Evolutionary conservation across 2,888 invertebrate genomes (phyloP).

Genomic region (Endomychus coccineus): DNA sequence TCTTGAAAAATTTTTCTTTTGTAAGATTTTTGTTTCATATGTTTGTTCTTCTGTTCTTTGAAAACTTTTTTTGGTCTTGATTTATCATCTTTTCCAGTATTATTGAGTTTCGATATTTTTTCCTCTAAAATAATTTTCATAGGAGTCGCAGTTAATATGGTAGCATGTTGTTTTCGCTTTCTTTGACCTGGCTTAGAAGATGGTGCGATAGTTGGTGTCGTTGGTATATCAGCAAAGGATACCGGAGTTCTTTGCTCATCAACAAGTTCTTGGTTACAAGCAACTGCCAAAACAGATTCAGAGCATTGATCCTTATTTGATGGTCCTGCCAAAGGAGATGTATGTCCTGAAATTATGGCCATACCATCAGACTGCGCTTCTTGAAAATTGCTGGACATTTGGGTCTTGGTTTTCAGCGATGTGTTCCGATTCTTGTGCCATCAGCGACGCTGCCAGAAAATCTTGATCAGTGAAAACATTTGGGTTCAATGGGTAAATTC

Average conservation of each 20-base stretch:
- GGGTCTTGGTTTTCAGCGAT: slow-evolving; percentile 18
- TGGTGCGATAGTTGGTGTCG: slow-evolving; percentile 24
- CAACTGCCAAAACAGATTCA: slow-evolving; percentile 18
- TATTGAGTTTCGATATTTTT: slow-evolving; percentile 21
- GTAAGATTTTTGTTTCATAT: slow-evolving; percentile 21
- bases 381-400: slow-evolving; percentile 21
- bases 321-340: slow-evolving; percentile 19
- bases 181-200: slow-evolving; percentile 15
- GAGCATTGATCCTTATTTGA: slow-evolving; percentile 15
- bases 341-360: slow-evolving; percentile 19
- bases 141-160: slow-evolving; percentile 16
- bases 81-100: slow-evolving; percentile 21
- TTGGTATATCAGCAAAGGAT: slow-evolving; percentile 27
- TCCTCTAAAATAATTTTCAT: slow-evolving; percentile 18
- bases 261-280: slow-evolving; percentile 22
- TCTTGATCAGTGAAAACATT: slow-evolving; percentile 23
- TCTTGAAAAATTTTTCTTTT: slow-evolving; percentile 8
- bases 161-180: slow-evolving; percentile 6
- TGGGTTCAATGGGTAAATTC: slow-evolving; percentile 21
- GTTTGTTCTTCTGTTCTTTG: slow-evolving; percentile 12
- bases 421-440: slow-evolving; percentile 19
- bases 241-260: slow-evolving; percentile 20
- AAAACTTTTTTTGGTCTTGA: slow-evolving; percentile 18
- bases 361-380: slow-evolving; percentile 18
- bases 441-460: slow-evolving; percentile 19